Evolutionary conservation across 2,797 vertebrate species (phyloP).

Genomic region (Eremophila alpestris): DNA sequence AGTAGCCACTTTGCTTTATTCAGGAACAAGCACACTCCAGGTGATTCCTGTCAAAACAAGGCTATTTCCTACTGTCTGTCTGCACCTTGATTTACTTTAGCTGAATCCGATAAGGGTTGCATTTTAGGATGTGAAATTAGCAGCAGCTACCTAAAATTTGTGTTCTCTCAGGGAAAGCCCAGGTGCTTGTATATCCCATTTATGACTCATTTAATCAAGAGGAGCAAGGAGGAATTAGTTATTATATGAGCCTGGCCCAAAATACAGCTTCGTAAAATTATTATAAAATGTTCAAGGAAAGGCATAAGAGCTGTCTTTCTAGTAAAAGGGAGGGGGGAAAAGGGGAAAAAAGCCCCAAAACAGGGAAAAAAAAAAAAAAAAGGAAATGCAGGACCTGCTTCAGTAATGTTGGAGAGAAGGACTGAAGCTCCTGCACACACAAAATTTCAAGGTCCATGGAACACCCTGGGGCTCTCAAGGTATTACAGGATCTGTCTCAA

Average conservation of each 20-base stretch:
- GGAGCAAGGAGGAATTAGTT: not conserved
- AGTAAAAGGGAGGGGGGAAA: rapidly evolving
- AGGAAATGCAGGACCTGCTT: not conserved
- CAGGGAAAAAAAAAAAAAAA: too few species aligned
- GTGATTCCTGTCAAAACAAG: not conserved
- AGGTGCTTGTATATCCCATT: rapidly evolving
- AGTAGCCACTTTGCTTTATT: not conserved
- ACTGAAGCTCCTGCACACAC: not conserved
- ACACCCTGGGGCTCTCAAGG: not conserved
- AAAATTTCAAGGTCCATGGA: not conserved
- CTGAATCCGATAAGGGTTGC: not conserved
- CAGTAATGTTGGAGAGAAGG: not conserved
- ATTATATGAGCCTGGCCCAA: not conserved
- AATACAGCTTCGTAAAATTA: not conserved
- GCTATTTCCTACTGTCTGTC: not conserved
- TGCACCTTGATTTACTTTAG: not conserved
- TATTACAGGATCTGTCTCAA: not conserved
- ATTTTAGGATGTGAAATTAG: not conserved
- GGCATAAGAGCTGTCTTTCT: not conserved
- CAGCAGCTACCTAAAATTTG: not conserved
- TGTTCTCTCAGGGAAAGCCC: not conserved
- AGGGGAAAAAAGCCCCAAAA: too few species aligned
- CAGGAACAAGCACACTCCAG: not conserved
- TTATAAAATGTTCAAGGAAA: not conserved
- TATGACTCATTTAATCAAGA: not conserved